A percentile compares a stretch with the other conserved stretches of the same genome.
phyloP scores from a whole-genome alignment of 30 jellyfish, hydroid and myxozoan genomes.

The Cassiopea andromeda region DNA sequence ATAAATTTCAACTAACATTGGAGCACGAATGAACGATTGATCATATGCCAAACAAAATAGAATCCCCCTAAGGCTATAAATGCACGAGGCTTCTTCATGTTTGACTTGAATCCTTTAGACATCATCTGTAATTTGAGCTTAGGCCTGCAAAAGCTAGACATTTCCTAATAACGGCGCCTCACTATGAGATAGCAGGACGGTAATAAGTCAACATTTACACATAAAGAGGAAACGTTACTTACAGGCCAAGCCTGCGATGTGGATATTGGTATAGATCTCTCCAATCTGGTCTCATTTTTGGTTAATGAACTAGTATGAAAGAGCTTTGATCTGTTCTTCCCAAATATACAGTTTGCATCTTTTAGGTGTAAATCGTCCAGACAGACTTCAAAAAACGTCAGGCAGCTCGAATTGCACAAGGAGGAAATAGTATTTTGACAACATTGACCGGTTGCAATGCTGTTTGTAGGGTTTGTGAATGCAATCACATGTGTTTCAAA shows the following conservation, averaged over 20 bases:
- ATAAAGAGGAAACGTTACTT: slow-evolving; percentile 27
- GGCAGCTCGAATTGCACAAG: slow-evolving; percentile 17
- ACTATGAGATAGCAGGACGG: not conserved
- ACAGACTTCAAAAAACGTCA: slow-evolving; percentile 20
- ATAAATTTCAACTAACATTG: too few species aligned
- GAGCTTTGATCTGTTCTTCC: slow-evolving; percentile 14
- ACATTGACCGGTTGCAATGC: slow-evolving; percentile 13
- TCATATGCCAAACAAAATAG: too few species aligned
- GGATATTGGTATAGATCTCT: slow-evolving; percentile 19
- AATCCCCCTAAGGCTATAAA: too few species aligned
- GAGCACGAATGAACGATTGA: too few species aligned
- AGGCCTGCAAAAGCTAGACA: not conserved
- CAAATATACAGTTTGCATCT: slow-evolving; percentile 37
- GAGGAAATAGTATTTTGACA: slow-evolving; percentile 5
- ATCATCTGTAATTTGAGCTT: not conserved
- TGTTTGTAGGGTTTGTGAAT: slow-evolving; percentile 42
- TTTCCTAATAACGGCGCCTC: not conserved
- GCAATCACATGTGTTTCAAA: slow-evolving; percentile 24
- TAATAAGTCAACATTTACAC: not conserved
- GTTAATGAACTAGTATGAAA: slow-evolving; percentile 14
- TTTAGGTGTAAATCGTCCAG: slow-evolving; percentile 39
- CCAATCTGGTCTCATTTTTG: slow-evolving; percentile 6
- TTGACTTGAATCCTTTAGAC: slow-evolving; percentile 1
- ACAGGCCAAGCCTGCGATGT: slow-evolving; percentile 52
- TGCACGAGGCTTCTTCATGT: too few species aligned